Percentiles rank a stretch among this genome's conserved stretches.
Evolutionary conservation across 2,888 invertebrate species (phyloP).

Genomic region (Mimumesa dahlbomi): DNA sequence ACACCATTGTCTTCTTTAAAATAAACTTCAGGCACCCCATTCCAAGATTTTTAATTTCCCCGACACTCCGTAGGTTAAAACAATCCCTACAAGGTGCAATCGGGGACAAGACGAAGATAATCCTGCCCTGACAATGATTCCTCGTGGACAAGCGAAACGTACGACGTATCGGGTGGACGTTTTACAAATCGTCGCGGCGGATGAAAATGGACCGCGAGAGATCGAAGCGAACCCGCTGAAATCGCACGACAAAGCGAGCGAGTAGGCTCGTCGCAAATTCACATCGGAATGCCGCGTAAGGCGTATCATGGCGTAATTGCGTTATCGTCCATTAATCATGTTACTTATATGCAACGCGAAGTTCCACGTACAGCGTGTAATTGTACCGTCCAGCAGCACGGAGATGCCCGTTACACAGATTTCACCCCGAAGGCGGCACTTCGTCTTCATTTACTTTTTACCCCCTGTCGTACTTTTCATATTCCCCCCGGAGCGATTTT

Average conservation of each 20-base stretch:
- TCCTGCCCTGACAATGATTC: not conserved
- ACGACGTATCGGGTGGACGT: constrained; percentile 29
- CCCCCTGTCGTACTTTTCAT: too few species aligned
- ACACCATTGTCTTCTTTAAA: too few species aligned
- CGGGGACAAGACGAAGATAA: too few species aligned
- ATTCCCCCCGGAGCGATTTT: constrained; percentile 9
- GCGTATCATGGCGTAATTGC: constrained; percentile 70
- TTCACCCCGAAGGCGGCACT: constrained; percentile 14
- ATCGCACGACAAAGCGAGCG: not conserved
- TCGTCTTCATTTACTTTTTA: constrained; percentile 22
- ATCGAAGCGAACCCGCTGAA: too few species aligned
- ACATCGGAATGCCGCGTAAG: constrained; percentile 27
- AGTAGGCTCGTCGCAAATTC: not conserved
- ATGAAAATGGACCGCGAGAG: too few species aligned
- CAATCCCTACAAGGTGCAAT: too few species aligned
- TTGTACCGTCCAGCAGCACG: constrained; percentile 55
- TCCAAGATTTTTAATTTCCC: too few species aligned
- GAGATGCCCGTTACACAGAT: constrained; percentile 50
- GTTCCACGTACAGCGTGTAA: constrained; percentile 62
- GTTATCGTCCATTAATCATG: constrained; percentile 73
- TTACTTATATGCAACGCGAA: constrained; percentile 58
- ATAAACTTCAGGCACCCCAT: too few species aligned
- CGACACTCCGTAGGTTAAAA: too few species aligned
- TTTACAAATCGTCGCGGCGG: constrained; percentile 11
- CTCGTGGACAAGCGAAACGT: constrained; percentile 36